A percentile compares a stretch with the other conserved stretches of the same genome.
Evolutionary conservation across 2,888 invertebrate species (phyloP).

Genomic region (Lysandra bellargus): DNA sequence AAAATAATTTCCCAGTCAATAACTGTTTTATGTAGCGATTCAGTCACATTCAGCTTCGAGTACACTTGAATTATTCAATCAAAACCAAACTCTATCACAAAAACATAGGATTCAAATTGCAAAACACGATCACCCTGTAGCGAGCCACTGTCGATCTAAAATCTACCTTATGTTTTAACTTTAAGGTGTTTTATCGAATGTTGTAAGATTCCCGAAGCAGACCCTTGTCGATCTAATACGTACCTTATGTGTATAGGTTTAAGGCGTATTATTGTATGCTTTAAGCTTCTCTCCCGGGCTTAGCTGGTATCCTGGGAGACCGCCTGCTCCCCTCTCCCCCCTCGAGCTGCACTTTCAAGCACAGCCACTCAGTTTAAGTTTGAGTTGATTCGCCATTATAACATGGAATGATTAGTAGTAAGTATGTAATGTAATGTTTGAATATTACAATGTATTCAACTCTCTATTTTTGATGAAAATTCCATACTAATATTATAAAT

Average conservation of each 20-base stretch:
- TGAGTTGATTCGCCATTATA: constrained; percentile 14
- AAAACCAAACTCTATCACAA: background rate
- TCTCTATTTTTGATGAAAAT: too few relatives aligned
- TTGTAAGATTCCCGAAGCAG: background rate
- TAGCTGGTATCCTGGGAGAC: constrained; percentile 73
- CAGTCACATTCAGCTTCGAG: background rate
- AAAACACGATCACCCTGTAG: background rate
- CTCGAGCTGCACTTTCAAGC: constrained; percentile 66
- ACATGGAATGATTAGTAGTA: background rate
- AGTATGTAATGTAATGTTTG: background rate
- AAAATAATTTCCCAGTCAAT: constrained; percentile 15
- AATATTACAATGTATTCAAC: too few relatives aligned
- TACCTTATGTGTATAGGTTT: constrained; percentile 32
- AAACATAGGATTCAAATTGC: background rate
- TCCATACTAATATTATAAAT: too few relatives aligned
- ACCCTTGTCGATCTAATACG: constrained; percentile 13
- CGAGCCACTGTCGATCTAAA: background rate
- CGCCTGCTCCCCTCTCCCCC: constrained; percentile 44
- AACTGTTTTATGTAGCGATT: constrained; percentile 18
- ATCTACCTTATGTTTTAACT: constrained; percentile 27
- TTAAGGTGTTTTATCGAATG: constrained; percentile 47
- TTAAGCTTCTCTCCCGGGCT: constrained; percentile 57
- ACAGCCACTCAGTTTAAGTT: background rate
- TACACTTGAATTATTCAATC: background rate
- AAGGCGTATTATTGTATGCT: constrained; percentile 46